Percentiles rank a stretch among this genome's conserved stretches.
These are phyloP conservation scores for Leucopternis melanops DNA, from an alignment of 2,113 vertebrate genomes.

Conservation along the genomic window DNA sequence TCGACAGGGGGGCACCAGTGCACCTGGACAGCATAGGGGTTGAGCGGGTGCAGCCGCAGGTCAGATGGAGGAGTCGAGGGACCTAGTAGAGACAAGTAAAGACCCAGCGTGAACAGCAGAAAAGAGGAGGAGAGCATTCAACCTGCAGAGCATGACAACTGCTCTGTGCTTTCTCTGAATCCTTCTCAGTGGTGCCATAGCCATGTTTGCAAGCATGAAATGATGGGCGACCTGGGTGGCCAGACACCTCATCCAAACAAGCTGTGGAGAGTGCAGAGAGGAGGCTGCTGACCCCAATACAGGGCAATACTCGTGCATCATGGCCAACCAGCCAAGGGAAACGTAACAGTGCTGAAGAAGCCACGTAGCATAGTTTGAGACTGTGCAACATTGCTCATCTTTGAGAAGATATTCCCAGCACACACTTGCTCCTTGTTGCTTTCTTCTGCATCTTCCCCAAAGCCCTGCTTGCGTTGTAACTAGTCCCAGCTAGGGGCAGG, in stretches of 20 bases:
- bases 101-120: neutral
- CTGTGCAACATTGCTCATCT: neutral
- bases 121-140: neutral
- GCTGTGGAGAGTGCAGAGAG: neutral
- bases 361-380: neutral
- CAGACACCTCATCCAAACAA: neutral
- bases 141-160: neutral
- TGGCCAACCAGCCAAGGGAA: neutral
- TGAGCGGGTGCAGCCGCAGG: conserved; percentile 83
- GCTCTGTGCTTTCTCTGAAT: neutral
- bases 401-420: neutral
- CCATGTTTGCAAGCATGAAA: neutral
- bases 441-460: neutral
- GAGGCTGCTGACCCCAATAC: neutral
- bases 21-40: conserved; percentile 85
- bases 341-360: neutral
- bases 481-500: neutral
- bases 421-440: neutral
- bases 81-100: conserved; percentile 63
- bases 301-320: neutral
- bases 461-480: neutral
- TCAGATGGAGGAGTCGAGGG: conserved; percentile 89
- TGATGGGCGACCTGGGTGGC: too few relatives aligned
- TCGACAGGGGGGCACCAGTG: conserved; percentile 93
- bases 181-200: neutral